Evolutionary conservation across 2,888 invertebrate genomes (phyloP).

Genomic region (Aspidiotus destructor): DNA sequence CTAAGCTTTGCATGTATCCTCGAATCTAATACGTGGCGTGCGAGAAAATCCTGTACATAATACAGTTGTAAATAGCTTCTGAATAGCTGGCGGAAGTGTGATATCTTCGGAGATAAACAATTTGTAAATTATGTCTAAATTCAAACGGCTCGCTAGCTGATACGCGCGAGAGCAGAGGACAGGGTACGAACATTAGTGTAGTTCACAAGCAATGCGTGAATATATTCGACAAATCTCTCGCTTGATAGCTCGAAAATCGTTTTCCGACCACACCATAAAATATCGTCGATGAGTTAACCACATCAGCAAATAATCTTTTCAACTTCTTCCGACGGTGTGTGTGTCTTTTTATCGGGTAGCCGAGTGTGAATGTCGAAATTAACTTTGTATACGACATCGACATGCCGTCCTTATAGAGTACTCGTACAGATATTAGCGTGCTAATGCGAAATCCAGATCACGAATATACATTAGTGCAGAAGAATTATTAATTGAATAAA

Average conservation of each 20-base stretch:
- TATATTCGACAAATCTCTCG: too few species aligned
- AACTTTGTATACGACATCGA: not conserved
- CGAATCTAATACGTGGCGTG: too few species aligned
- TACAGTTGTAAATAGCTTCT: conserved; percentile 20
- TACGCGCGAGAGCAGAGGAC: not conserved
- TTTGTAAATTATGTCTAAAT: conserved; percentile 2
- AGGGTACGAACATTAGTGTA: not conserved
- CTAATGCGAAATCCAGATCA: conserved; percentile 10
- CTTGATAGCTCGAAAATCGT: not conserved
- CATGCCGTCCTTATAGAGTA: not conserved
- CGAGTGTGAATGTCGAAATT: not conserved
- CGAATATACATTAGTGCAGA: not conserved
- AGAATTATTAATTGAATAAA: too few species aligned
- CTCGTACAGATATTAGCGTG: not conserved
- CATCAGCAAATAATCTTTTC: not conserved
- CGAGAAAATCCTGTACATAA: too few species aligned
- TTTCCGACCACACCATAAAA: not conserved
- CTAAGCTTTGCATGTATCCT: too few species aligned
- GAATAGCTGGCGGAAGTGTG: conserved; percentile 20
- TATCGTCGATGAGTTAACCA: conserved; percentile 4
- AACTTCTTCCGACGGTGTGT: not conserved
- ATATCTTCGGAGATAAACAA: conserved; percentile 21
- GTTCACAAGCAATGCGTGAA: too few species aligned
- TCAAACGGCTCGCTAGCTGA: not conserved
- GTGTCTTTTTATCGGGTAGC: not conserved